phyloP scores from a whole-genome alignment of 2,888 invertebrate genomes.

The Acanthopleura granulata region DNA sequence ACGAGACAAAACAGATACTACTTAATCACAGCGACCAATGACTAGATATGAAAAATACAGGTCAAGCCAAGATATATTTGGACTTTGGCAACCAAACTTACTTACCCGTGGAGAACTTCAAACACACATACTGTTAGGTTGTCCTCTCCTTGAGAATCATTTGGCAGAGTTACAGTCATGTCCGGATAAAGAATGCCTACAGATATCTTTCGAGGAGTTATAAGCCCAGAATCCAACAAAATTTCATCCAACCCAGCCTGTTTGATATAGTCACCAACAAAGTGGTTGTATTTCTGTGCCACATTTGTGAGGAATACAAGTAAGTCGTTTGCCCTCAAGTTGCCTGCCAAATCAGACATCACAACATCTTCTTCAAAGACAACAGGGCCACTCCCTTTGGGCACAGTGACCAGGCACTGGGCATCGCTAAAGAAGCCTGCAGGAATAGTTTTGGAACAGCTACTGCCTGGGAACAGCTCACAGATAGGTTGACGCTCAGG shows the following conservation, averaged over 20 bases:
- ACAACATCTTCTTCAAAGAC: slow-evolving; percentile 3
- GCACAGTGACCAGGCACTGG: background rate
- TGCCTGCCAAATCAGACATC: background rate
- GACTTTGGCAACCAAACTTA: background rate
- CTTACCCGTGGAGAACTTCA: background rate
- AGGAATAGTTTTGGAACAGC: slow-evolving; percentile 5
- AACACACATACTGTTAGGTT: background rate
- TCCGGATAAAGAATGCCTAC: background rate
- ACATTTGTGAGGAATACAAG: slow-evolving; percentile 1
- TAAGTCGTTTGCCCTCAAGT: background rate
- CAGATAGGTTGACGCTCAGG: background rate
- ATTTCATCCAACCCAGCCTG: background rate
- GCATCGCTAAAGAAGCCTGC: background rate
- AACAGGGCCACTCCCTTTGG: background rate
- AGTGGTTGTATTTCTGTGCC: slow-evolving; percentile 3
- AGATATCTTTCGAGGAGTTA: background rate
- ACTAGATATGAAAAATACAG: too few relatives aligned
- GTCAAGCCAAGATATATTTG: too few relatives aligned
- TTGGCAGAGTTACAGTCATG: background rate
- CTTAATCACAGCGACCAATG: too few relatives aligned
- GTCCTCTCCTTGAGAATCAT: background rate
- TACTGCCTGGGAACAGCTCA: background rate
- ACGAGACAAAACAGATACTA: too few relatives aligned
- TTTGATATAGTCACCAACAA: background rate
- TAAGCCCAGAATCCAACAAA: background rate